phyloP scores from a whole-genome alignment of 2,888 invertebrate genomes.

The Agrochola circellaris region DNA sequence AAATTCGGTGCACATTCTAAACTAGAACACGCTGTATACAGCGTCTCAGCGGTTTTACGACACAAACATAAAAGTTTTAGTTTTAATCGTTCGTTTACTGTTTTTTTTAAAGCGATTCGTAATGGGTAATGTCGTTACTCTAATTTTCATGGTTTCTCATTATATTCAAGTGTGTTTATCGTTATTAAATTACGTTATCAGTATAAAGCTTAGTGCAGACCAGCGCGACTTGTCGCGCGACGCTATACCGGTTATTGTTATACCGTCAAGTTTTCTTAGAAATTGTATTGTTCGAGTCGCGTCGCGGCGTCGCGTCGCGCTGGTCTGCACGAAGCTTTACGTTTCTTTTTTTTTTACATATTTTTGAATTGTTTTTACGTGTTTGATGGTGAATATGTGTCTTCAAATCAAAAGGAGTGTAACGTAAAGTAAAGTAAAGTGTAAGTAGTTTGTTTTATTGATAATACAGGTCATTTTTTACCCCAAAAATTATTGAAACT shows the following conservation, averaged over 20 bases:
- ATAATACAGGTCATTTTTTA: no score
- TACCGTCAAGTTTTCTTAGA: no score
- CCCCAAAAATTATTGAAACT: no score
- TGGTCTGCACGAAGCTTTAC: no score
- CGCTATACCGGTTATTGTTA: no score
- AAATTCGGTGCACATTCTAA: slow-evolving; percentile 33
- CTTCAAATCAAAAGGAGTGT: no score
- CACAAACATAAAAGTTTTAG: slow-evolving; percentile 58
- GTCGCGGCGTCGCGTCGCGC: no score
- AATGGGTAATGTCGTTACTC: slow-evolving; percentile 41
- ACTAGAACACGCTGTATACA: slow-evolving; percentile 45
- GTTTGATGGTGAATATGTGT: background rate
- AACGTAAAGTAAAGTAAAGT: no score
- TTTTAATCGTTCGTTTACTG: slow-evolving; percentile 61
- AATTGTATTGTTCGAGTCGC: no score
- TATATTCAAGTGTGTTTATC: slow-evolving; percentile 24
- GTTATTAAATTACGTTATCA: background rate
- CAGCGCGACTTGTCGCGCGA: no score
- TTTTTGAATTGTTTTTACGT: background rate
- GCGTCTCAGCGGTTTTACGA: slow-evolving; percentile 57
- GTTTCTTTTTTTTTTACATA: background rate
- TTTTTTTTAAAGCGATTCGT: slow-evolving; percentile 49
- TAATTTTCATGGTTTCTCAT: slow-evolving; percentile 42
- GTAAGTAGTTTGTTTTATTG: no score
- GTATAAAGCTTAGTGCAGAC: no score